Base-by-base conservation (phyloP, 1,140 invertebrate species). In the Hormaphis cornu region DNA sequence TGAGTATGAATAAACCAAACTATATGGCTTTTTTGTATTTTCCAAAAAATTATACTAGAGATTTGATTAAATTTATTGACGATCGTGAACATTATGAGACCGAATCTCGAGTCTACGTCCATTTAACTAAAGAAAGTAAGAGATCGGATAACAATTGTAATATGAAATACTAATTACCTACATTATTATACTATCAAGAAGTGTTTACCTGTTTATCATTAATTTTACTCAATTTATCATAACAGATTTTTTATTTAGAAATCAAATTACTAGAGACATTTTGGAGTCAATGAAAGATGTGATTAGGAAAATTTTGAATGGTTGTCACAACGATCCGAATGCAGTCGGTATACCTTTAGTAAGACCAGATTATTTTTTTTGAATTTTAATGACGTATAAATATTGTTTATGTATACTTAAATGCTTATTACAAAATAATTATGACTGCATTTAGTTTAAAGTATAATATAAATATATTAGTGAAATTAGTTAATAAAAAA, bases 51-150 rank as follows among this genome's bases (percentile, higher is more conserved):
- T 66, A n/a, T 24, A 66, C 61, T 9, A 33, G 26, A 22, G 18
- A 4, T 10, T 22, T 66, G 20, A 10, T 3, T 12, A 35, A 30
- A 30, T 66, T 42, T 24, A 46, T 66, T 16, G 12, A 28, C 12
- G 28, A 66, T 10, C 42, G 28, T 16, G 12, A 48, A 33, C 16
- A 50, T 33, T 50, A 42, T 3, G 44, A 66, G 33, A 6, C 20
- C 8, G 28, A 50, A 35, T 66, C 61, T 22, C 14, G 8, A 30
- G 10, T 16, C 10, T 66, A 18, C 16, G 28, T 4, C 16, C 44
- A 66, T 33, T 48, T 66, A 16, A 35, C 61, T 3, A 66, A 33
- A 12, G 61, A 50, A 22, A 66, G 61, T 66, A 20, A 66, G 61
- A 33, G 2, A 40, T n/a, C 4, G 24, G 48, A 6, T 50, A 50